phyloP scores from a whole-genome alignment of 2,888 invertebrate genomes.

The Strigamia crassipes region DNA sequence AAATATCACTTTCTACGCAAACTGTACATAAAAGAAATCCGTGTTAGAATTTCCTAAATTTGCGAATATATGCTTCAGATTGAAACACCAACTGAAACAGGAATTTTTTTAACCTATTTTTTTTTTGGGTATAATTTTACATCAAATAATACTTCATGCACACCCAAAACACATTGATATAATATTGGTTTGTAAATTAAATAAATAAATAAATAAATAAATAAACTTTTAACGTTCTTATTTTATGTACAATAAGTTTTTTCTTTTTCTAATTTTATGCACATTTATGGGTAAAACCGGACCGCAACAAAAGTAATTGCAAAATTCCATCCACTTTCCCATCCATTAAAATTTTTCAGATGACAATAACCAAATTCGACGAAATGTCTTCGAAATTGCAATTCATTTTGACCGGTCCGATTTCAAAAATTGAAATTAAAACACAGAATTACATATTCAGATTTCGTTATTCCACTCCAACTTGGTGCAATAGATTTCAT shows the following conservation, averaged over 20 bases:
- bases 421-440: not conserved
- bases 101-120: not conserved
- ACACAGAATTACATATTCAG: not conserved
- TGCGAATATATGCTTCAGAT: not conserved
- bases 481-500: not conserved
- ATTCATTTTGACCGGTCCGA: not conserved
- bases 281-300: not conserved
- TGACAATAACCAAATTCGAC: too few species aligned
- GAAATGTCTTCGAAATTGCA: not conserved
- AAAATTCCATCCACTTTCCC: not conserved
- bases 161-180: conserved; percentile 1
- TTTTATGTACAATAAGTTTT: conserved; percentile 16
- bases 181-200: not conserved
- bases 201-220: conserved; percentile 1
- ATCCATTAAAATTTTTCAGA: too few species aligned
- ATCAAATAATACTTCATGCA: conserved; percentile 23
- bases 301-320: not conserved
- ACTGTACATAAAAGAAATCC: conserved; percentile 29
- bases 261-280: not conserved
- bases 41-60: conserved; percentile 19
- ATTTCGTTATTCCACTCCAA: not conserved
- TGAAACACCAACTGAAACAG: conserved; percentile 6
- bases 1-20: conserved; percentile 30
- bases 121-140: not conserved
- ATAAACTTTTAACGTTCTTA: not conserved